Evolutionary conservation across 1,140 invertebrate species (phyloP), one percentile per base, ranked within the genome.

Genomic region (Eurosta solidaginis): DNA sequence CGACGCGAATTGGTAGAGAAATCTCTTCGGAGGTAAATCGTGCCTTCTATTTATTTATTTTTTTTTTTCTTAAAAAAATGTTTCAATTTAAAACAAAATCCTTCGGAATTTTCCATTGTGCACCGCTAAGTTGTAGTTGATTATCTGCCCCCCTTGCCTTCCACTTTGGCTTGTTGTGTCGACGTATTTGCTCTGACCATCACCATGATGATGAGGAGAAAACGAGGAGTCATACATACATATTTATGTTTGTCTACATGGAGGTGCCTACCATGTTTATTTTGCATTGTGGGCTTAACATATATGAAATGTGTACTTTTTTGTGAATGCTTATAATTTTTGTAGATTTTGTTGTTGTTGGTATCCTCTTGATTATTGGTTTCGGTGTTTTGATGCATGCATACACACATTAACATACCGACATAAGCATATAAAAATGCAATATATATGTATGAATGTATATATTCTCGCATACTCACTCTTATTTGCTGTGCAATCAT

Each of bases 301-400:
- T 84, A n/a, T n/a, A 83, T 83, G 81, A 83, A 84, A 84, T 83
- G 83, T 79, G 40, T 45, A 44, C 59, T 68, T 68, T n/a, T 42
- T 68, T 68, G 59, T 40, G 59, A 68, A 68, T 68, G 59, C 59
- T 68, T 68, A 68, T 68, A 68, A 68, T 68, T 42, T 42, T 12
- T 33, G 59, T 40, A 25, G 49, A 22, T 52, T 9, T 22, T 75
- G 22, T 68, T 0, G 44, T 59, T 59, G 22, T 47, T 45, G 17
- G n/a, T 47, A 9, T 74, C 14, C 59, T 27, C 20, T 22, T n/a
- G n/a, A 10, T 33, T 74, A 17, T 74, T 74, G 73, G 29, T 59
- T 22, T 59, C 12, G 52, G 17, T 59, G 22, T 27, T 5, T 47
- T 47, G 45, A 47, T n/a, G 14, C 12, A 1, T 4, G 45, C 12